Percentiles rank a stretch among this genome's conserved stretches.
These are phyloP conservation scores for Hapalemur alaotrensis DNA, from an alignment of 2,797 vertebrate species.

Conservation along the genomic window DNA sequence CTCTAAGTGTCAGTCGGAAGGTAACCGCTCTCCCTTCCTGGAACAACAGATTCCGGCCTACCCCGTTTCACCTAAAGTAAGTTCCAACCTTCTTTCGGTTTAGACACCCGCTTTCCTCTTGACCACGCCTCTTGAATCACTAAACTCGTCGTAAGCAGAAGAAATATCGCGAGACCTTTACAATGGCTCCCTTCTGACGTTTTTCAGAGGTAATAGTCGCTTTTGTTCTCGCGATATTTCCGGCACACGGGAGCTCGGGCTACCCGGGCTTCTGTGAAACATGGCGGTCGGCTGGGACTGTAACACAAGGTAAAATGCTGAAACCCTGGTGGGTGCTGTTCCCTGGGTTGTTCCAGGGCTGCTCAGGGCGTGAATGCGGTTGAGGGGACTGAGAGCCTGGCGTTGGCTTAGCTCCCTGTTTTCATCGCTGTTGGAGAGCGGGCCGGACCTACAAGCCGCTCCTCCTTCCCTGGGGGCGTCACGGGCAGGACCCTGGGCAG, in stretches of 20 bases:
- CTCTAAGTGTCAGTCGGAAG: accelerated
- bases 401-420: not conserved
- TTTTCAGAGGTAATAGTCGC: not conserved
- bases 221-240: conserved; percentile 66
- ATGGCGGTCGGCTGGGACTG: conserved; percentile 69
- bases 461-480: conserved; percentile 44
- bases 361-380: not conserved
- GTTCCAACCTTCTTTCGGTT: accelerated
- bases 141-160: accelerated
- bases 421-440: not conserved
- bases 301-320: conserved; percentile 53
- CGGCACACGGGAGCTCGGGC: not conserved
- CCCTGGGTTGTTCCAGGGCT: not conserved
- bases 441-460: not conserved
- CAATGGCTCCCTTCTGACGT: not conserved
- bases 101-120: not conserved
- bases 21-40: not conserved
- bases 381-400: not conserved
- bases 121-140: not conserved
- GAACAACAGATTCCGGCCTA: not conserved
- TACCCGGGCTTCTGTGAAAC: conserved; percentile 70
- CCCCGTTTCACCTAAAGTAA: not conserved
- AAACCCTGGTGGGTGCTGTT: not conserved
- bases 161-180: conserved; percentile 52
- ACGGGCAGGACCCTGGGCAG: conserved; percentile 47